Conservation (phyloP, 2,888 invertebrate genomes). For the Zonitis immaculata region DNA sequence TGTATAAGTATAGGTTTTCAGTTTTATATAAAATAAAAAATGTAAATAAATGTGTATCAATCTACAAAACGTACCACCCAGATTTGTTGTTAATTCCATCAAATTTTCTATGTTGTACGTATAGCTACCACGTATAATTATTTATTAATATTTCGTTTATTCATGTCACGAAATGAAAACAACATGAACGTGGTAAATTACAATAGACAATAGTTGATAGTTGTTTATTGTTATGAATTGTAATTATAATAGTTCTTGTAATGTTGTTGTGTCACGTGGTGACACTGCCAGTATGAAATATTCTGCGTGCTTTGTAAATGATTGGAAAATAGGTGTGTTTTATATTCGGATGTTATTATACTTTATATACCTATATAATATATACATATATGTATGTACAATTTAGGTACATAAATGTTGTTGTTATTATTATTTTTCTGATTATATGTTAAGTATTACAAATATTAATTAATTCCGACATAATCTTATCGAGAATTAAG, state of each 20-base stretch:
- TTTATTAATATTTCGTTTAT: background rate
- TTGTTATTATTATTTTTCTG: no score
- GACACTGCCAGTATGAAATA: conserved; percentile 5
- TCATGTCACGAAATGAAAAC: background rate
- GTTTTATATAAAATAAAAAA: no score
- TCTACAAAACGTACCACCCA: background rate
- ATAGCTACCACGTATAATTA: background rate
- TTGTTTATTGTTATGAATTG: conserved; percentile 13
- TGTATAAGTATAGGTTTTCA: no score
- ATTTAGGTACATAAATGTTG: background rate
- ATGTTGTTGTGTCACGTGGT: conserved; percentile 10
- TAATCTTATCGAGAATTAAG: background rate
- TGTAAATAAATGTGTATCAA: no score
- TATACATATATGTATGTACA: no score
- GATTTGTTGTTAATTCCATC: background rate
- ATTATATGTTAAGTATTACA: no score
- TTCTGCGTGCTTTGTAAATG: conserved; percentile 13
- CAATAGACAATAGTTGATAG: conserved; percentile 14
- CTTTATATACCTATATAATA: no score
- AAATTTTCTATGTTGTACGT: background rate
- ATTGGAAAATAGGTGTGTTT: conserved; percentile 6
- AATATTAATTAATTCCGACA: no score
- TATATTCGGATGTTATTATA: background rate
- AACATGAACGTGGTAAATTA: conserved; percentile 7
- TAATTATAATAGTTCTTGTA: conserved; percentile 14